These are phyloP conservation scores for Dermolepida albohirtum DNA, from an alignment of 2,888 invertebrate species.

Conservation along the genomic window DNA sequence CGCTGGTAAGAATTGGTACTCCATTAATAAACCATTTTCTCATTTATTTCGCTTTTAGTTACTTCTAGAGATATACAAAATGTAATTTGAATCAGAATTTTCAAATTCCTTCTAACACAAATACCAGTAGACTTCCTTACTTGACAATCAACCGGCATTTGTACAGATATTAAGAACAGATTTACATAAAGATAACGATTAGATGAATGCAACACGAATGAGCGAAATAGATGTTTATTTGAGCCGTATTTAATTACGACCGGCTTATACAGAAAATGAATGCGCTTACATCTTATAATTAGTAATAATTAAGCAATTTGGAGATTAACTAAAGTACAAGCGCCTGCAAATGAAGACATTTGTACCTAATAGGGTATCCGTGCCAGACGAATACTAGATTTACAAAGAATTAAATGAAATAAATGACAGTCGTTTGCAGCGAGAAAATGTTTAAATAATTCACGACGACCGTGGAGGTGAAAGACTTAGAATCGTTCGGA, in stretches of 20 bases:
- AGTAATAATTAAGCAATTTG: constrained; percentile 33
- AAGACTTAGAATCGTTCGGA: constrained; percentile 38
- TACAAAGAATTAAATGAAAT: constrained; percentile 51
- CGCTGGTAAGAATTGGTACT: too few species aligned
- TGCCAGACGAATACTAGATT: constrained; percentile 23
- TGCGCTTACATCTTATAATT: constrained; percentile 32
- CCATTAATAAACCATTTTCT: too few species aligned
- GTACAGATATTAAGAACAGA: constrained; percentile 12
- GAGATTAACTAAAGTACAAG: constrained; percentile 32
- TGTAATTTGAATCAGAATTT: too few species aligned
- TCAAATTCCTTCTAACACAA: neutral
- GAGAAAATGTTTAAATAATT: constrained; percentile 53
- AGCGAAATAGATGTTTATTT: constrained; percentile 18
- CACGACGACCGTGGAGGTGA: constrained; percentile 45
- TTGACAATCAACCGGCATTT: neutral
- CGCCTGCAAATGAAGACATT: constrained; percentile 33
- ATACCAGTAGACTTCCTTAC: neutral
- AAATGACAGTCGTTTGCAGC: constrained; percentile 51
- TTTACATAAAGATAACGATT: constrained; percentile 29
- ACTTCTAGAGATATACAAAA: too few species aligned
- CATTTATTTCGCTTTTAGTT: too few species aligned
- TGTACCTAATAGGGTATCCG: constrained; percentile 33
- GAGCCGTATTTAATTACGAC: constrained; percentile 30
- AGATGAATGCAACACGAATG: constrained; percentile 16
- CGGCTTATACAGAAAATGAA: constrained; percentile 22